A percentile compares a stretch with the other conserved stretches of the same genome.
phyloP scores from a whole-genome alignment of 2,888 invertebrate genomes.

The Pristionchus entomophagus region DNA sequence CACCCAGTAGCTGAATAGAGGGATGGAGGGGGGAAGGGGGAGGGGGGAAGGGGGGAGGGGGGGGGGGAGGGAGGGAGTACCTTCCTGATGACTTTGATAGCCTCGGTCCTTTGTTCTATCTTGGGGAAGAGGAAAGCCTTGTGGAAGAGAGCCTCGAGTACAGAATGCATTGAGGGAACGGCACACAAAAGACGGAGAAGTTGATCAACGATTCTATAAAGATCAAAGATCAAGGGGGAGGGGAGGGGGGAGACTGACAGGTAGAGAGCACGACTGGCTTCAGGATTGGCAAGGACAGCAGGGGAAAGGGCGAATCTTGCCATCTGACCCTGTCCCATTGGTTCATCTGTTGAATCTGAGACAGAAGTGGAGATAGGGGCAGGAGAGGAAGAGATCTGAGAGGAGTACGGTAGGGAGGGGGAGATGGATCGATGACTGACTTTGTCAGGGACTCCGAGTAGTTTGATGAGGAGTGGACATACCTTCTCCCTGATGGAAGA shows the following conservation, averaged over 20 bases:
- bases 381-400: background rate
- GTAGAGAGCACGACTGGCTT: conserved; percentile 68
- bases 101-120: conserved; percentile 63
- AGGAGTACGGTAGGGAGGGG: conserved; percentile 14
- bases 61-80: background rate
- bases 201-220: conserved; percentile 69
- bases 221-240: background rate
- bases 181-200: conserved; percentile 67
- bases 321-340: conserved; percentile 65
- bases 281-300: conserved; percentile 64
- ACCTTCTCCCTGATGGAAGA: conserved; percentile 60
- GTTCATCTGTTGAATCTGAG: conserved; percentile 48
- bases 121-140: conserved; percentile 65
- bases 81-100: conserved; percentile 60
- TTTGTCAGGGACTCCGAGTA: conserved; percentile 63
- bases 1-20: conserved; percentile 49
- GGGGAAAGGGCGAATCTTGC: conserved; percentile 61
- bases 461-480: conserved; percentile 62
- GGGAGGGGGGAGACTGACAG: conserved; percentile 57
- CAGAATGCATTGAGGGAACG: conserved; percentile 55
- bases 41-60: background rate
- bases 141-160: conserved; percentile 63
- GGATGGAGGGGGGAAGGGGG: background rate
- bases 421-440: conserved; percentile 18
- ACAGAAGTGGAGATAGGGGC: conserved; percentile 4